Conservation (phyloP, 2,113 vertebrate genomes). For the Sciurus niger region DNA sequence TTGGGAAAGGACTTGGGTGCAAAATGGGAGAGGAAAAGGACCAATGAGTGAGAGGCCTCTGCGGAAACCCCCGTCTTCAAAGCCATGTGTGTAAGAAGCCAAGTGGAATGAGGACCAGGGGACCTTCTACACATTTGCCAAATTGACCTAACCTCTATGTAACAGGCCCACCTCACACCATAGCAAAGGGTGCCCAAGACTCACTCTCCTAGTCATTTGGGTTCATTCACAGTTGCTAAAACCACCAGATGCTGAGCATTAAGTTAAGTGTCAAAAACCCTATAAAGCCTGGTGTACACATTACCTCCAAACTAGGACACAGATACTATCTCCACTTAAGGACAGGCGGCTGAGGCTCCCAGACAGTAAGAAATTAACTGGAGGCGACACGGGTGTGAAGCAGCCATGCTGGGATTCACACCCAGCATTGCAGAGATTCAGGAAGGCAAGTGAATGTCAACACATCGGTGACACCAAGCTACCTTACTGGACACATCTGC, state of each 20-base stretch:
- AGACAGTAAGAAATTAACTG: background rate
- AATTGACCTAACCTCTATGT: accelerated
- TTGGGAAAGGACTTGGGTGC: background rate
- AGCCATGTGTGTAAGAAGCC: background rate
- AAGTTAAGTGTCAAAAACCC: background rate
- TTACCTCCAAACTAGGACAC: background rate
- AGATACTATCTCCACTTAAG: background rate
- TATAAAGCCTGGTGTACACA: accelerated
- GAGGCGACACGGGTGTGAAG: background rate
- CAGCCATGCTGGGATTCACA: background rate
- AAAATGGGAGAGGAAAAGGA: accelerated
- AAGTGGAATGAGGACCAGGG: background rate
- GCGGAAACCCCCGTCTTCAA: background rate
- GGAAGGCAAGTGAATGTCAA: background rate
- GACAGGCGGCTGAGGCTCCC: background rate
- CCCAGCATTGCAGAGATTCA: background rate
- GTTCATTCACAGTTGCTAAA: background rate
- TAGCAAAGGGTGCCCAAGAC: background rate
- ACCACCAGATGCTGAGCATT: background rate
- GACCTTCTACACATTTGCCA: accelerated
- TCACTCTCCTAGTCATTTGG: background rate
- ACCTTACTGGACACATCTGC: background rate
- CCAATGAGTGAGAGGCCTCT: accelerated
- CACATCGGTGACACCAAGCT: background rate
- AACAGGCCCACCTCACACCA: accelerated